phyloP scores from a whole-genome alignment of 2,113 vertebrate species.

The Nothobranchius furzeri region DNA sequence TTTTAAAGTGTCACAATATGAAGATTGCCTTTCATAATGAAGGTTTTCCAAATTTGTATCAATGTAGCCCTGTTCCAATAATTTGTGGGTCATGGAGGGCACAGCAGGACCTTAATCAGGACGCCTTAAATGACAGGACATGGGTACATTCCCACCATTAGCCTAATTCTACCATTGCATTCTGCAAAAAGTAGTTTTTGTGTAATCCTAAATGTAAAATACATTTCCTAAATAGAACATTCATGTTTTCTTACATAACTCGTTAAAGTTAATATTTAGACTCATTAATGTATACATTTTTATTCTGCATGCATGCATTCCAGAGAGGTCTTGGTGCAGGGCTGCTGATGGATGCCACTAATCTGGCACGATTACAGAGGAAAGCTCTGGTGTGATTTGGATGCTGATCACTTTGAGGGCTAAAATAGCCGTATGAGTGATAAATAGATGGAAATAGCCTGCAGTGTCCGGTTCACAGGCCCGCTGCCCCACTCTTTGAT shows the following conservation, averaged over 20 bases:
- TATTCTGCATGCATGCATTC: conserved; percentile 15
- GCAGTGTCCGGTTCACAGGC: conserved; percentile 67
- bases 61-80: no score
- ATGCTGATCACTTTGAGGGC: conserved; percentile 56
- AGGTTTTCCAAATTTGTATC: no score
- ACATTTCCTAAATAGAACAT: neutral
- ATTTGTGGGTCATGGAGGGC: no score
- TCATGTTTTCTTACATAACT: neutral
- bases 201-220: neutral
- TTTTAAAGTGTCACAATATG: no score
- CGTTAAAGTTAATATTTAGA: conserved; percentile 5
- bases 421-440: conserved; percentile 59
- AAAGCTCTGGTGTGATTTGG: conserved; percentile 55
- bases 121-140: neutral
- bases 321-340: conserved; percentile 5
- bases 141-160: neutral
- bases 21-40: no score
- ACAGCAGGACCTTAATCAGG: no score
- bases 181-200: neutral
- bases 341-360: conserved; percentile 44
- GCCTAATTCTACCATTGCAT: neutral
- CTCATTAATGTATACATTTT: conserved; percentile 13
- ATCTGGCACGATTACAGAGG: conserved; percentile 57
- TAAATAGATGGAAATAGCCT: conserved; percentile 70
- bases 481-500: conserved; percentile 70